Conservation (phyloP, 2,797 vertebrate species). For the Macrochelys suwanniensis region DNA sequence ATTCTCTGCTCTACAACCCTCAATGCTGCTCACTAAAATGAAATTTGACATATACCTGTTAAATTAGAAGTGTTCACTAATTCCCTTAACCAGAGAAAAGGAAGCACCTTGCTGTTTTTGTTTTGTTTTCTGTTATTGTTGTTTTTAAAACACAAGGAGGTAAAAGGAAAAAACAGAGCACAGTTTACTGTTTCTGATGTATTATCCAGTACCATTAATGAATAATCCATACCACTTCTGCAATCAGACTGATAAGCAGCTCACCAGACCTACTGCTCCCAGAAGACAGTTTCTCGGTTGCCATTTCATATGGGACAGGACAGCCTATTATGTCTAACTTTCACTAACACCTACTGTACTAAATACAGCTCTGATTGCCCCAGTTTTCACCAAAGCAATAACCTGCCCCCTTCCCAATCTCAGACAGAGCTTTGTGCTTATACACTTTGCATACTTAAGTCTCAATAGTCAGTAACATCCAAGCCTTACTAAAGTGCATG, state of each 20-base stretch:
- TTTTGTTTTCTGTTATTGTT: background rate
- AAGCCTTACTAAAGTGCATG: fast-evolving
- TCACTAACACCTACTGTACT: background rate
- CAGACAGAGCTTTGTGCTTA: background rate
- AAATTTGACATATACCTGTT: background rate
- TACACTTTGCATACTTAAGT: background rate
- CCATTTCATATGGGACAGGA: background rate
- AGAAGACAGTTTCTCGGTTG: background rate
- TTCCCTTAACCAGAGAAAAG: background rate
- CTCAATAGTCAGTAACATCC: background rate
- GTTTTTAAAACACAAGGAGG: background rate
- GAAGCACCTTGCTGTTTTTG: background rate
- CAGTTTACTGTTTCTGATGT: background rate
- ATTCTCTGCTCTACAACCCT: background rate
- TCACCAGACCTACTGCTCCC: background rate
- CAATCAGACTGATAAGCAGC: background rate
- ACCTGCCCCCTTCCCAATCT: background rate
- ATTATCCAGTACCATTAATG: background rate
- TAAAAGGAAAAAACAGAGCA: background rate
- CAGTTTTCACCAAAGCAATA: background rate
- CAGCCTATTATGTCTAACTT: background rate
- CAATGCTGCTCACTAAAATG: background rate
- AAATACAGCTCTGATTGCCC: background rate
- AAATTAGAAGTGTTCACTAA: background rate
- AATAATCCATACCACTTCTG: background rate